Conservation (phyloP, 2,113 vertebrate species). For the Craseonycteris thonglongyai region DNA sequence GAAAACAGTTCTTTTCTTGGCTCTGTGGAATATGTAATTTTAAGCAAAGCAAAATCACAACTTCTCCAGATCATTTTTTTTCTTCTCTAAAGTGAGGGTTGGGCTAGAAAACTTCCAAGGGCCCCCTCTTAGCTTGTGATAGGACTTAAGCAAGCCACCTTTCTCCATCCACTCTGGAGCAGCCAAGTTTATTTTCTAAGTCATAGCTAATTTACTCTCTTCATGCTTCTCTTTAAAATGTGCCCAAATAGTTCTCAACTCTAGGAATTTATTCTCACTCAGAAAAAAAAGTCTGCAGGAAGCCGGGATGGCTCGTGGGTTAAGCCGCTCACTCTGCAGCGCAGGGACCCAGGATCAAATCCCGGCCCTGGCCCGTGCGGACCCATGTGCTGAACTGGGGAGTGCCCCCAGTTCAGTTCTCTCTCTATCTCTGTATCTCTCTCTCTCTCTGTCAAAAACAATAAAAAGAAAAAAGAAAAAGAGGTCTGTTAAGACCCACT, state of each 20-base stretch:
- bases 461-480: too few relatives aligned
- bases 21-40: conserved; percentile 57
- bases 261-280: neutral
- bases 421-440: too few relatives aligned
- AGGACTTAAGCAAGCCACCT: neutral
- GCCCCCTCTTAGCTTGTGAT: neutral
- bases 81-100: neutral
- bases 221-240: conserved; percentile 6
- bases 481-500: neutral
- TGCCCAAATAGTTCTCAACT: neutral
- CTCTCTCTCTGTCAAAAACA: too few relatives aligned
- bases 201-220: neutral
- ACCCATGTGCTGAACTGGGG: too few relatives aligned
- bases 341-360: too few relatives aligned
- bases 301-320: too few relatives aligned
- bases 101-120: neutral
- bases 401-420: too few relatives aligned
- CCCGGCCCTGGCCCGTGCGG: too few relatives aligned
- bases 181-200: conserved; percentile 19
- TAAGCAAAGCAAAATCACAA: conserved; percentile 48
- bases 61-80: neutral
- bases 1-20: conserved; percentile 50
- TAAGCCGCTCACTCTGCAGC: too few relatives aligned
- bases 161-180: neutral
- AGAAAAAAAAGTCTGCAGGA: neutral